These are phyloP conservation scores for Scomberomorus guttatus DNA, from an alignment of 2,797 vertebrate genomes.

Conservation along the genomic window DNA sequence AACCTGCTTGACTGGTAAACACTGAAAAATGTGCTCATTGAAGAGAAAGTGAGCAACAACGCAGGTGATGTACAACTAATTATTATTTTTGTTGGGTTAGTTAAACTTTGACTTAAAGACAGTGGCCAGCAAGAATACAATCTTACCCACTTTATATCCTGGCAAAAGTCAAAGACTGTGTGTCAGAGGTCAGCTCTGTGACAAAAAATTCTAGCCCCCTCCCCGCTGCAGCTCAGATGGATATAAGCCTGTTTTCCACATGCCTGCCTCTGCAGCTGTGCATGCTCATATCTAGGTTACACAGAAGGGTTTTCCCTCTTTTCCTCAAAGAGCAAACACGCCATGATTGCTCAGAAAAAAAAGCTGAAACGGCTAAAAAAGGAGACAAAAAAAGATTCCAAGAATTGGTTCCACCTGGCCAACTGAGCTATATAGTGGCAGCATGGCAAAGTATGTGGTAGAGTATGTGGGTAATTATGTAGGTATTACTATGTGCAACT, in stretches of 20 bases:
- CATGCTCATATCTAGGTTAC: conserved; percentile 79
- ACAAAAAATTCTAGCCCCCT: conserved; percentile 63
- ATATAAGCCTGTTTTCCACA: conserved; percentile 83
- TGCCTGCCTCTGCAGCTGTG: conserved; percentile 82
- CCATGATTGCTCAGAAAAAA: conserved; percentile 61
- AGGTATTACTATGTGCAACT: conserved; percentile 67
- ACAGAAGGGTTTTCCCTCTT: conserved; percentile 68
- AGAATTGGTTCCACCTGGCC: conserved; percentile 81
- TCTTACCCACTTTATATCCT: conserved; percentile 42
- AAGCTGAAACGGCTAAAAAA: conserved; percentile 70
- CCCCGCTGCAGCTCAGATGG: conserved; percentile 71
- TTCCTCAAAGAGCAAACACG: conserved; percentile 72
- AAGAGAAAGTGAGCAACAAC: not conserved
- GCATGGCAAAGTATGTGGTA: conserved; percentile 57
- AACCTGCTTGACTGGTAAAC: not conserved
- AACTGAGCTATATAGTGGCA: conserved; percentile 47
- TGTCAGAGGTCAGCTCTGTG: conserved; percentile 71
- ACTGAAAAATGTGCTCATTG: not conserved
- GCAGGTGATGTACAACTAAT: not conserved
- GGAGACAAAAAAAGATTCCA: conserved; percentile 69
- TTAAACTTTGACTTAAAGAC: conserved; percentile 34
- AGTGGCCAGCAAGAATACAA: conserved; percentile 31
- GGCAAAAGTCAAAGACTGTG: conserved; percentile 61
- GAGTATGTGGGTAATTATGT: conserved; percentile 68
- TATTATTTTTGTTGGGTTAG: conserved; percentile 9